These are phyloP conservation scores for Synanthedon tipuliformis DNA, from an alignment of 2,888 invertebrate species.

Conservation along the genomic window DNA sequence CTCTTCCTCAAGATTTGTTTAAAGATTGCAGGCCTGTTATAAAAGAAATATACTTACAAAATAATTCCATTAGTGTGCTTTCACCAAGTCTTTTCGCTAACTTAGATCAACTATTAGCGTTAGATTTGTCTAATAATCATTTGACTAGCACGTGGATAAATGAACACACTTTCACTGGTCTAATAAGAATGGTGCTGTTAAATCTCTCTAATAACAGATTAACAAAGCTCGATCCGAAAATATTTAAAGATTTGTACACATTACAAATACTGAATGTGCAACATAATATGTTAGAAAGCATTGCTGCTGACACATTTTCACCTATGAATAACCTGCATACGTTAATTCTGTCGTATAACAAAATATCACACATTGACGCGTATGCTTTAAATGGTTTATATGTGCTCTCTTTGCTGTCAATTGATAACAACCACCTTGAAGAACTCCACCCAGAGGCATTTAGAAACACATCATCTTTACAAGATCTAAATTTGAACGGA, in stretches of 20 bases:
- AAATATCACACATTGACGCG: slow-evolving; percentile 85
- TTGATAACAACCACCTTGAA: slow-evolving; percentile 87
- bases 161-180: slow-evolving; percentile 85
- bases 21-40: slow-evolving; percentile 81
- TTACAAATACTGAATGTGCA: slow-evolving; percentile 87
- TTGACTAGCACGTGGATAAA: slow-evolving; percentile 89
- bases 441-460: slow-evolving; percentile 90
- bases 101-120: slow-evolving; percentile 81
- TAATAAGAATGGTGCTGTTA: slow-evolving; percentile 87
- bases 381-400: slow-evolving; percentile 89
- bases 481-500: slow-evolving; percentile 90
- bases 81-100: slow-evolving; percentile 89
- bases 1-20: slow-evolving; percentile 87
- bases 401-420: slow-evolving; percentile 84
- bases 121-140: slow-evolving; percentile 89
- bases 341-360: slow-evolving; percentile 86
- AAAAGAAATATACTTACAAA: slow-evolving; percentile 90
- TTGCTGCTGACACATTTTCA: slow-evolving; percentile 88
- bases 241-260: slow-evolving; percentile 88
- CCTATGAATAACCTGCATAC: slow-evolving; percentile 94
- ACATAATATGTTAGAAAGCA: slow-evolving; percentile 84
- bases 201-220: slow-evolving; percentile 89
- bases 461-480: slow-evolving; percentile 88
- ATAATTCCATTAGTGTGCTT: slow-evolving; percentile 89
- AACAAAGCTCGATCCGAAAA: slow-evolving; percentile 82